phyloP scores from a whole-genome alignment of 2,797 vertebrate genomes.

The Phylloscopus collybita region DNA sequence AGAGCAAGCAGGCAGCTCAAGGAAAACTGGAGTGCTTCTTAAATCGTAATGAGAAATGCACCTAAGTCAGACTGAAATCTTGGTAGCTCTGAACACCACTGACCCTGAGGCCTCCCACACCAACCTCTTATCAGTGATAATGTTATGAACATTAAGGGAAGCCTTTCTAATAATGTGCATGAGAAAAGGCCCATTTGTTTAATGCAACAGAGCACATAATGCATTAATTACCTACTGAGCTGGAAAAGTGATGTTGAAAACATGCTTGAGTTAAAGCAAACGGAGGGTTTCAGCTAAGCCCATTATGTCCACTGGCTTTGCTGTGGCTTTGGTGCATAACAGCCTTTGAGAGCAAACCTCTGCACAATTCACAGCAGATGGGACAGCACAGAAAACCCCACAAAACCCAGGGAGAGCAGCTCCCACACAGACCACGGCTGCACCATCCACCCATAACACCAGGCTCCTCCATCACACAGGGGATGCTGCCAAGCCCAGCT shows the following conservation, averaged over 20 bases:
- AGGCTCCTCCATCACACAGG: background rate
- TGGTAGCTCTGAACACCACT: background rate
- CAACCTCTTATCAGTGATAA: background rate
- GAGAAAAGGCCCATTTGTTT: conserved; percentile 1
- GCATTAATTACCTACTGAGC: background rate
- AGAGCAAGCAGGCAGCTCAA: background rate
- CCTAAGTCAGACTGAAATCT: background rate
- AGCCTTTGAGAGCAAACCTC: background rate
- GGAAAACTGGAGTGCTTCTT: background rate
- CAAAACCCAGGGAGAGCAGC: background rate
- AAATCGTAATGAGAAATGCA: background rate
- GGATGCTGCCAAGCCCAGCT: background rate
- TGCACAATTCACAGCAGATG: background rate
- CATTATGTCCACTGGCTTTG: background rate
- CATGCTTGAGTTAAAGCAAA: background rate
- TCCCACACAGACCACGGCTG: rapidly evolving
- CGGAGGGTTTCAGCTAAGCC: background rate
- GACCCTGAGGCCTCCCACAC: background rate
- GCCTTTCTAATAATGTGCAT: background rate
- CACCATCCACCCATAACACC: rapidly evolving
- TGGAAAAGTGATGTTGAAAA: background rate
- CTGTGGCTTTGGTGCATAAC: background rate
- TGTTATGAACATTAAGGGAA: background rate
- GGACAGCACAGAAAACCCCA: background rate
- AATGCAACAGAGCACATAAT: background rate